Evolutionary conservation across 2,888 invertebrate species (phyloP).

Genomic region (Drosophila niveifrons): DNA sequence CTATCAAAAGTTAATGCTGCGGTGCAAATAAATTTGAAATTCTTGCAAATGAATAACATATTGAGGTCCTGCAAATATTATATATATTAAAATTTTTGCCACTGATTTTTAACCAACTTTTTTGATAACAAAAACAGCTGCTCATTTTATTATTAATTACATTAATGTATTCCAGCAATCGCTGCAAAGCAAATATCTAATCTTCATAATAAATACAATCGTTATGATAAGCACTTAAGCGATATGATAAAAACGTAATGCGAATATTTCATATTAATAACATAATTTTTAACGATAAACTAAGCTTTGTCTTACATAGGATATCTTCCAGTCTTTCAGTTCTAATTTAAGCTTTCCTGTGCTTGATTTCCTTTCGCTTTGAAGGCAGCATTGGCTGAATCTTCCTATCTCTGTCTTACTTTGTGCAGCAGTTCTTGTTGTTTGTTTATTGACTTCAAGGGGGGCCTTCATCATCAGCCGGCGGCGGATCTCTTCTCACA

Average conservation of each 20-base stretch:
- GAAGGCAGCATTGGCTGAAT: slow-evolving; percentile 8
- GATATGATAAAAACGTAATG: too few relatives aligned
- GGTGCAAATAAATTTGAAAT: background rate
- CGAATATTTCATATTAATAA: too few relatives aligned
- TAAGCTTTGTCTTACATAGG: background rate
- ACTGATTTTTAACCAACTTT: background rate
- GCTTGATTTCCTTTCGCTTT: background rate
- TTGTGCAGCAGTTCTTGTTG: slow-evolving; percentile 11
- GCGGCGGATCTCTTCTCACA: slow-evolving; percentile 20
- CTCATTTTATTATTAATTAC: background rate
- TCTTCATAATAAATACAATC: too few relatives aligned
- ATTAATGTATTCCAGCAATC: background rate
- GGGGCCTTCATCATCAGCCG: slow-evolving; percentile 31
- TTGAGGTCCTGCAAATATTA: background rate
- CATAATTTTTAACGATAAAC: background rate
- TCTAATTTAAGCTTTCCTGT: background rate
- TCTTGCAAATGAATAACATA: background rate
- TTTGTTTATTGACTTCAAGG: slow-evolving; percentile 63
- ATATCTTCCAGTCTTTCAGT: background rate
- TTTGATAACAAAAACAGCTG: background rate
- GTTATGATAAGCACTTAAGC: too few relatives aligned
- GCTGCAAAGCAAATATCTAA: too few relatives aligned
- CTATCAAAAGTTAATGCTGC: background rate
- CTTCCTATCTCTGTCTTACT: slow-evolving; percentile 4
- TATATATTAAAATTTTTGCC: background rate